Evolutionary conservation across 2,888 invertebrate species (phyloP), one percentile per base, ranked within the genome.

Genomic region (Xanthorhoe spadicearia): DNA sequence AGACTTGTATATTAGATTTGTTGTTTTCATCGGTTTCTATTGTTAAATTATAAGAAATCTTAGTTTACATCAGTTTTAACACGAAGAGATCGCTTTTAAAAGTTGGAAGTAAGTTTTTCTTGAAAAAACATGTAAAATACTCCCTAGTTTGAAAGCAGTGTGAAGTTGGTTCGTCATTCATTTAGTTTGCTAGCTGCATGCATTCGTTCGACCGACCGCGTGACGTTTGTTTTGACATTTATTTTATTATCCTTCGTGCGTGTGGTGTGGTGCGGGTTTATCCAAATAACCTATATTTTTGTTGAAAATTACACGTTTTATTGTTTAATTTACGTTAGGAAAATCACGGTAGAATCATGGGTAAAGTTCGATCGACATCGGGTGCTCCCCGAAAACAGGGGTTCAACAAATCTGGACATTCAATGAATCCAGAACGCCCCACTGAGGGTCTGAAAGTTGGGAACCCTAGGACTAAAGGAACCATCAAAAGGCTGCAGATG

Each of bases 401-500:
- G 57, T 95, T 98, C 81, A 97, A 97, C 82, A 96, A 95, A 81
- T 97, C 97, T 43, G 95, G 95, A 43, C 98, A 99, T 92, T 98
- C 98, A 62, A 97, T 99, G 97, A 99, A 99, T 87, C 98, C 98
- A 19, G 98, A 99, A 75, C 94, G 98, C 59, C 94, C 96, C 13
- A 95, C 94, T 15, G 96, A 96, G 78, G 96, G 96, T 0, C 90
- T 98, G 61, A 97, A 97, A 90, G 97, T 98, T 13, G 96, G 96
- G 0, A 97, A 97, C 81, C 95, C 95, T 0, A 94, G 99, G 77
- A 97, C 98, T 13, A 98, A 97, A 87, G 96, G 96, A 13, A 99
- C 99, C 0, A 99, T 99, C 70, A 99, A 98, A 84, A 94, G 99
- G 55, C 90, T 99, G 73, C 98, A 98, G 88, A 99, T 99, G 99